Evolutionary conservation across 1,140 invertebrate species (phyloP), one percentile per base, ranked within the genome.

Genomic region (Cyclargus thomasi): DNA sequence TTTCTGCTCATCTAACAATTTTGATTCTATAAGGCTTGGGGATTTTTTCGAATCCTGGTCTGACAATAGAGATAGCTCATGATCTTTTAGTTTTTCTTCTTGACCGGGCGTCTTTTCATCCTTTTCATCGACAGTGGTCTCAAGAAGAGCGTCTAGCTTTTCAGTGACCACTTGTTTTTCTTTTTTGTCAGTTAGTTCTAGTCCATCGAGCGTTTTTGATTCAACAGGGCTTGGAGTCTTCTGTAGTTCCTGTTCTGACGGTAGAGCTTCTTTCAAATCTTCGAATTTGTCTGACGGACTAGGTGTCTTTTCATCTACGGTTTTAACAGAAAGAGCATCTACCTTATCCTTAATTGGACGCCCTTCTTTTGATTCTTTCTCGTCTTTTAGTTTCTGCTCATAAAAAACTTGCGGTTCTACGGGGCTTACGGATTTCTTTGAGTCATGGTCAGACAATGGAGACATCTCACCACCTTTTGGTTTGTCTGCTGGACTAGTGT

Each of bases 91-190:
- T 22, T 23, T n/a, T 0, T 68, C 7, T 16, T 35, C 53, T 53
- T 64, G 70, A 17, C 62, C 68, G 2, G 65, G 29, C 20, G 36
- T 18, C 23, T 78, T 75, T 0, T 70, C 69, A 1, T n/a, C 57
- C 62, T 64, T 62, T 55, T 67, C 72, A 0, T 22, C 16, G 0
- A 62, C 23, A 16, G 64, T 65, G 11, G 18, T 70, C 23, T 63
- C 14, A 20, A 47, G 55, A n/a, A 74, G 74, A 0, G 72, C 73
- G 1, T 47, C 57, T 20, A 36, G 47, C 57, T 70, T 73, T 0
- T 63, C 62, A 22, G 67, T 53, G 23, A 47, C 63, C 1, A 53
- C 6, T 3, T 23, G 16, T 17, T 63, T 6, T 23, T 14, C 21
- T 35, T 29, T 14, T 11, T 63, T 21, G 17, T 62, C 21, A 8